These are phyloP conservation scores for Tetragnatha versicolor DNA, from an alignment of 1,140 invertebrate genomes.

Conservation along the genomic window DNA sequence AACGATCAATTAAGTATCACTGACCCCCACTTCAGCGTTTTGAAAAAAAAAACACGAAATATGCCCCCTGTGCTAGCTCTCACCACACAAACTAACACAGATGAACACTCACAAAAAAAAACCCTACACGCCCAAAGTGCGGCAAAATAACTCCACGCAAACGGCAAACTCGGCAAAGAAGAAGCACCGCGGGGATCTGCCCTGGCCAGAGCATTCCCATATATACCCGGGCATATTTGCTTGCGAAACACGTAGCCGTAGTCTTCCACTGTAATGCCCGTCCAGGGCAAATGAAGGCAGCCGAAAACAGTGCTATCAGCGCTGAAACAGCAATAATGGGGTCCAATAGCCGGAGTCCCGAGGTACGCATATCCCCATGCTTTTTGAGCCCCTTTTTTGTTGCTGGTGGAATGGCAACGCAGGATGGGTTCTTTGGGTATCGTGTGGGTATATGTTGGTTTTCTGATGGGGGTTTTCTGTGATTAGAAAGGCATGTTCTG, in stretches of 20 bases:
- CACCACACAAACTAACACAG: too few species aligned
- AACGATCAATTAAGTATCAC: too few species aligned
- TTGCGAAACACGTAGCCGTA: slow-evolving; percentile 23
- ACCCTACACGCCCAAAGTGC: neutral
- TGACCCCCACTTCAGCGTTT: too few species aligned
- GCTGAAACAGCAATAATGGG: slow-evolving; percentile 51
- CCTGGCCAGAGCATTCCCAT: too few species aligned
- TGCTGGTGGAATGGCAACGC: too few species aligned
- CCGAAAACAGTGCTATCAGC: slow-evolving; percentile 39
- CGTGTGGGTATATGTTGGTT: too few species aligned
- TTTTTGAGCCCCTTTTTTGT: neutral
- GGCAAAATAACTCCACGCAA: neutral
- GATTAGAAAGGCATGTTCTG: too few species aligned
- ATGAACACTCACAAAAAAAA: too few species aligned
- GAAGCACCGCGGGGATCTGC: neutral
- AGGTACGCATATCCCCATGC: neutral
- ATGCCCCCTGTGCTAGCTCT: too few species aligned
- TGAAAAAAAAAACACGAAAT: too few species aligned
- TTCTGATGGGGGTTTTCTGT: too few species aligned
- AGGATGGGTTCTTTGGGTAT: too few species aligned
- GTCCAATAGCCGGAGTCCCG: neutral
- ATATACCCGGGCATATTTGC: slow-evolving; percentile 24
- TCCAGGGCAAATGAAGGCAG: slow-evolving; percentile 24
- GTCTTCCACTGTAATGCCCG: neutral
- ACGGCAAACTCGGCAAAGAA: slow-evolving; percentile 1